Percentiles rank a stretch among this genome's conserved stretches.
Evolutionary conservation across 2,888 invertebrate genomes (phyloP).

Genomic region (Melanargia galathea): DNA sequence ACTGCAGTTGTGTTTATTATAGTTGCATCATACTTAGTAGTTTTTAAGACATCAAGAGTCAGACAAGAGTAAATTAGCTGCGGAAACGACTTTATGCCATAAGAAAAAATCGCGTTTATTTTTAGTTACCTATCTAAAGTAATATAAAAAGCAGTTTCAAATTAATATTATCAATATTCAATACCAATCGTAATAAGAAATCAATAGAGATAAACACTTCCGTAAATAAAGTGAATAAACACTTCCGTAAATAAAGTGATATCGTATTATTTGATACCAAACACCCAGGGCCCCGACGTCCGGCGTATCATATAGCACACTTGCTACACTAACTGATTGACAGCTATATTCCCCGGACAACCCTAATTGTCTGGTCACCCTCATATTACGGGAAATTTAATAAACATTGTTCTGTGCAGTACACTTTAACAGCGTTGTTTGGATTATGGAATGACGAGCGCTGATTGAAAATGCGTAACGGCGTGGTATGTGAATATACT

Average conservation of each 20-base stretch:
- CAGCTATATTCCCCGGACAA: constrained; percentile 66
- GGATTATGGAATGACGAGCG: constrained; percentile 55
- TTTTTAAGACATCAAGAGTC: too few relatives aligned
- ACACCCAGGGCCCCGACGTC: constrained; percentile 41
- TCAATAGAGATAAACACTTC: constrained; percentile 24
- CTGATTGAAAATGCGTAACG: constrained; percentile 61
- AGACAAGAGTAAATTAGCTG: too few relatives aligned
- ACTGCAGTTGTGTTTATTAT: neutral
- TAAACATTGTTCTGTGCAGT: constrained; percentile 62
- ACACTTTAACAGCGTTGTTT: constrained; percentile 55
- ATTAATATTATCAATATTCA: neutral
- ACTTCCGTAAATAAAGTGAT: constrained; percentile 1
- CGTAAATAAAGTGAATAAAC: constrained; percentile 18
- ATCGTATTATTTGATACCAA: constrained; percentile 17
- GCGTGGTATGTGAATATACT: constrained; percentile 25
- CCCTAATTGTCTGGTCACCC: constrained; percentile 64
- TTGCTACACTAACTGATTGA: constrained; percentile 62
- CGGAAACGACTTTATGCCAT: too few relatives aligned
- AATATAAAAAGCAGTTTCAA: neutral
- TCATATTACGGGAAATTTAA: constrained; percentile 69
- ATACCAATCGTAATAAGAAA: neutral
- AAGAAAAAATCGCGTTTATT: neutral
- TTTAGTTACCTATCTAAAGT: neutral
- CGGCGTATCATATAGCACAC: constrained; percentile 54
- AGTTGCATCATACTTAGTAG: too few relatives aligned